Evolutionary conservation across 2,113 vertebrate species (phyloP), one percentile per base, ranked within the genome.

Genomic region (Steatornis caripensis): DNA sequence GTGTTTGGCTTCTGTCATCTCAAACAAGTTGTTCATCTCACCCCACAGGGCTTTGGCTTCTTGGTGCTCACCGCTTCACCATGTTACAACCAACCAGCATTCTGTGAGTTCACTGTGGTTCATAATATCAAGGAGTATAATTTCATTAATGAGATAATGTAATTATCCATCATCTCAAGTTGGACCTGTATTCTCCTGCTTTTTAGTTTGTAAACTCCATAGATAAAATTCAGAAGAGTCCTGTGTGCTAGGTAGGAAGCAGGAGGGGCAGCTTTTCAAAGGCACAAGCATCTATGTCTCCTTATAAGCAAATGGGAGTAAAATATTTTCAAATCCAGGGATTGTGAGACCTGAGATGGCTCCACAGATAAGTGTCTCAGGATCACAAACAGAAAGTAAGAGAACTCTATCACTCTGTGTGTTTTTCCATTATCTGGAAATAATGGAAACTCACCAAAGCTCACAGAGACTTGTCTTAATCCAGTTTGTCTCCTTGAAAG

Each of bases 11-110:
- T 89, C 62, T 61, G 6, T 37, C 19, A 16, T 19, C 12, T 65
- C 36, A 62, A 84, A 43, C 9, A 70, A 27, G 5, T 12, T 48
- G 15, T 19, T 11, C 22, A 14, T 48, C 10, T 26, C n/a, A 53
- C 2, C 2, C 10, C 1, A 0, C 20, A 57, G 29, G 29, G 12
- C 26, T 79, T 69, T 14, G 39, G 8, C 30, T n/a, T 49, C 16
- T 55, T 37, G 49, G 20, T 39, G 7, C 16, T 84, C 2, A 4
- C 16, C 27, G 80, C 36, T n/a, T 80, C 48, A 39, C 14, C 4
- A 2, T 15, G 8, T 62, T 64, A n/a, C 9, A 34, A 55, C 7
- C 17, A 46, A 34, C 10, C 16, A 55, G 23, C 34, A 7, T 9
- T 39, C 24, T 46, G 5, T 45, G n/a, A 61, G 19, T 12, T 68